Evolutionary conservation across 2,888 invertebrate genomes (phyloP).

Genomic region (Sussaba pulchella): DNA sequence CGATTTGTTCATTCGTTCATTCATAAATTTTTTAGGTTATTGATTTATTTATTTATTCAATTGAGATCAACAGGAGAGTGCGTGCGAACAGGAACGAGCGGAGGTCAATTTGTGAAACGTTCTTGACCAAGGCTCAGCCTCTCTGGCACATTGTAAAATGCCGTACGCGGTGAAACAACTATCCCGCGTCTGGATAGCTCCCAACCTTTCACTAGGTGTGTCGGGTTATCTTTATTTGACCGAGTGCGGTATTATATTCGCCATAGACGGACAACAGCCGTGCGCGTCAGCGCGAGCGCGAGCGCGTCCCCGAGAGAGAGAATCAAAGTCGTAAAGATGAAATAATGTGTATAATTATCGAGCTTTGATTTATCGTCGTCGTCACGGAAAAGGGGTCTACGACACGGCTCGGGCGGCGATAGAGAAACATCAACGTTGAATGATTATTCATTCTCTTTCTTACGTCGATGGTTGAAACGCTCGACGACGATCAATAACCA

Average conservation of each 20-base stretch:
- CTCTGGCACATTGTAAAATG: slow-evolving; percentile 31
- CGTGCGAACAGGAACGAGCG: slow-evolving; percentile 64
- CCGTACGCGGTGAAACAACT: slow-evolving; percentile 42
- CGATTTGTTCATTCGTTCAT: no score
- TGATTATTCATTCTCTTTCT: not conserved
- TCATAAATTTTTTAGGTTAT: no score
- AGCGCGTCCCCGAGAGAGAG: no score
- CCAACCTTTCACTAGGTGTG: slow-evolving; percentile 71
- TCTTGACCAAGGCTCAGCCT: slow-evolving; percentile 64
- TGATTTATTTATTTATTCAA: no score
- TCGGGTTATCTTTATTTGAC: slow-evolving; percentile 68
- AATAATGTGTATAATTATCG: slow-evolving; percentile 67
- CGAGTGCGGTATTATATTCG: slow-evolving; percentile 58
- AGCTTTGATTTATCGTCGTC: slow-evolving; percentile 65
- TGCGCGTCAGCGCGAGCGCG: slow-evolving; percentile 45
- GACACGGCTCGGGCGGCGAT: slow-evolving; percentile 22
- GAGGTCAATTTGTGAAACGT: slow-evolving; percentile 62
- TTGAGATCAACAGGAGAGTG: not conserved
- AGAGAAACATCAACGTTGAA: slow-evolving; percentile 30
- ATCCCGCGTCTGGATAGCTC: slow-evolving; percentile 38
- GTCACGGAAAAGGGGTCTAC: slow-evolving; percentile 57
- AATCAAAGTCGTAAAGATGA: slow-evolving; percentile 62
- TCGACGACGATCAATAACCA: slow-evolving; percentile 40
- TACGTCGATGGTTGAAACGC: slow-evolving; percentile 1
- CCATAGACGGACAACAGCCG: slow-evolving; percentile 19